Percentiles rank a stretch among this genome's conserved stretches.
Conservation (phyloP, 2,888 invertebrate genomes). For the Petrolisthes manimaculis region DNA sequence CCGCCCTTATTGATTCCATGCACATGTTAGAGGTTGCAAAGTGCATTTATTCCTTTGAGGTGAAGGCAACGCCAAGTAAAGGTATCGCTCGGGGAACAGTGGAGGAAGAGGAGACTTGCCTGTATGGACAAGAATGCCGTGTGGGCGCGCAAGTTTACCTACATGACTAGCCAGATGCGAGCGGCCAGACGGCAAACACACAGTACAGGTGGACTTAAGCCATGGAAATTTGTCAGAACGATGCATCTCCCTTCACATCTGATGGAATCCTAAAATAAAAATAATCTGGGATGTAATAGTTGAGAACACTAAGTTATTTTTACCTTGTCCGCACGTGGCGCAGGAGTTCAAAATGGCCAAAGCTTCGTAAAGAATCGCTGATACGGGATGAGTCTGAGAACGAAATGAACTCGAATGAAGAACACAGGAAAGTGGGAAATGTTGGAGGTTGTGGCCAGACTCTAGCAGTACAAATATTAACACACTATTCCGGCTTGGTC, state of each 20-base stretch:
- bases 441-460: constrained; percentile 17
- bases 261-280: neutral
- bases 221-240: constrained; percentile 25
- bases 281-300: too few relatives aligned
- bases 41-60: neutral
- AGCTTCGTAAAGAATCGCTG: neutral
- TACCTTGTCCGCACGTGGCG: too few relatives aligned
- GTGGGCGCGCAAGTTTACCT: constrained; percentile 47
- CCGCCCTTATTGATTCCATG: neutral
- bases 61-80: neutral
- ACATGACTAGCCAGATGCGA: constrained; percentile 47
- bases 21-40: neutral
- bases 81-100: constrained; percentile 3
- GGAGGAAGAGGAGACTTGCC: constrained; percentile 27
- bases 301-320: too few relatives aligned
- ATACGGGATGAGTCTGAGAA: neutral
- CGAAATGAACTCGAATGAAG: constrained; percentile 27
- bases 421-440: constrained; percentile 41
- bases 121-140: constrained; percentile 46
- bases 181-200: constrained; percentile 53
- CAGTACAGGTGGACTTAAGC: constrained; percentile 34
- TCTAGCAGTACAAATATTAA: constrained; percentile 55
- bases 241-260: neutral
- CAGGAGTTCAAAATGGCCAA: neutral
- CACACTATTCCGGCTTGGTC: constrained; percentile 51